Evolutionary conservation across 1,140 invertebrate genomes (phyloP), one percentile per base, ranked within the genome.

Genomic region (Drosophila carrolli): DNA sequence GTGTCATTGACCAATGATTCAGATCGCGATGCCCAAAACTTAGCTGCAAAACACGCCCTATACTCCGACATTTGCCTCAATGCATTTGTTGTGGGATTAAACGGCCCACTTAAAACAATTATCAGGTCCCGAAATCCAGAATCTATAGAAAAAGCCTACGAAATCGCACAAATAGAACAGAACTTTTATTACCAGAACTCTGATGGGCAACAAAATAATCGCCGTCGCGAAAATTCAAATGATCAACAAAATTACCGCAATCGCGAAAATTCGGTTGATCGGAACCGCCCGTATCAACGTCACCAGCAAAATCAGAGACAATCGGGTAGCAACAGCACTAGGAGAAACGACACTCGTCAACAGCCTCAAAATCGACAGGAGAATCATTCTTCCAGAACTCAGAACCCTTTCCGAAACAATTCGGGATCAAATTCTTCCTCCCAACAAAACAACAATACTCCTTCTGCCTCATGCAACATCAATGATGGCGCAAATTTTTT

Each of bases 391-490:
- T 37, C 29, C 37, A 53, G 32, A 11, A 37, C 1, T 14, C 50
- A 53, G 11, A 53, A 53, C 14, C 50, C 50, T 37, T 53, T 37
- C 29, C 50, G 16, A 5, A 5, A 11, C 37, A 53, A 53, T 38
- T 19, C 50, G 7, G 7, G 32, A 53, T 37, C 32, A 38, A 19
- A 19, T 19, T 19, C 19, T 19, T 19, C 19, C 19, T 19, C 19
- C 19, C 19, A 19, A 19, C 19, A 19, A 19, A 55, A 55, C 13
- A 13, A 55, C 7, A 55, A 27, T 4, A 55, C 37, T 11, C 16
- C 53, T 40, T n/a, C 37, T n/a, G 53, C 35, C n/a, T 55, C 53
- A 7, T 55, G 53, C 37, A 53, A 37, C 50, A 53, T 53, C 32
- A 53, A 53, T 14, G 50, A 37, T 53, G 50, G 50, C 7, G 50